Conservation (phyloP, 1,140 invertebrate species). For the Cyclina sinensis region DNA sequence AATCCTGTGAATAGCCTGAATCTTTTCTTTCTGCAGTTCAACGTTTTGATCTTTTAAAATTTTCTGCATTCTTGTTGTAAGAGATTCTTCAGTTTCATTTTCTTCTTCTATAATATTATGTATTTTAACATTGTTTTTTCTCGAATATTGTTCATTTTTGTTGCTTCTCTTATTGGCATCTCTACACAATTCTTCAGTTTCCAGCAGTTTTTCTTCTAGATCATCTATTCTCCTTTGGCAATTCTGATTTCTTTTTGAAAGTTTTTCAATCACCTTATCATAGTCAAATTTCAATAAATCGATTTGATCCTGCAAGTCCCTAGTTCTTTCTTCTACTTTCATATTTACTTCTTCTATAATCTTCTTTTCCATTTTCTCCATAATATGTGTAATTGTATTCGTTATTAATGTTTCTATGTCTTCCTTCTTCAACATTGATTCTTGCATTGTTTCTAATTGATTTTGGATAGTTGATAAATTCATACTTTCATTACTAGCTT, state of each 20-base stretch:
- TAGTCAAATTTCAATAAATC: not conserved
- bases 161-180: not conserved
- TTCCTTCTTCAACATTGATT: slow-evolving; percentile 1
- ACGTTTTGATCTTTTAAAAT: not conserved
- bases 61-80: not conserved
- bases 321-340: slow-evolving; percentile 1
- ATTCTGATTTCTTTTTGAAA: not conserved
- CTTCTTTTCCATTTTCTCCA: not conserved
- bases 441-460: not conserved
- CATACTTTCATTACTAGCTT: not conserved
- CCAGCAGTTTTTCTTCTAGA: not conserved
- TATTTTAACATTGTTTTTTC: slow-evolving; percentile 1
- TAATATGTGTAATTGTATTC: not conserved
- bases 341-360: too few species aligned
- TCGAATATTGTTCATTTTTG: not conserved
- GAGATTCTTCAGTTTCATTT: too few species aligned
- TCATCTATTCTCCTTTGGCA: not conserved
- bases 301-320: slow-evolving; percentile 6
- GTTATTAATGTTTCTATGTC: slow-evolving; percentile 8
- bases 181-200: not conserved
- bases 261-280: not conserved
- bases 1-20: not conserved
- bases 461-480: not conserved
- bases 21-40: not conserved
- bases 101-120: not conserved